These are phyloP conservation scores for Agrochola lychnidis DNA, from an alignment of 2,888 invertebrate species.

Conservation along the genomic window DNA sequence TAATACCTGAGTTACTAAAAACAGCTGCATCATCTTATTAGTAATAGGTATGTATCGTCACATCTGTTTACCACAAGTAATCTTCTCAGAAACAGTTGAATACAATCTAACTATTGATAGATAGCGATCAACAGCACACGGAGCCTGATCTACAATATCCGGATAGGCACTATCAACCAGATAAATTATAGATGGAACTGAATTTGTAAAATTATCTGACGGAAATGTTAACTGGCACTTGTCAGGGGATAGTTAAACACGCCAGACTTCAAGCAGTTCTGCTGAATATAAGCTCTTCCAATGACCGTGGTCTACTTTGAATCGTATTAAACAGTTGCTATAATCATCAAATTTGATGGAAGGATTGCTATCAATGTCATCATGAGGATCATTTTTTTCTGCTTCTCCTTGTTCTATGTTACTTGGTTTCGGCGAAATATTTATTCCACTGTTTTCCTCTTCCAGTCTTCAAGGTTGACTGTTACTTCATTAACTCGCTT, in stretches of 20 bases:
- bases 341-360: neutral
- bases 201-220: neutral
- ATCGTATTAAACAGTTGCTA: neutral
- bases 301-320: neutral
- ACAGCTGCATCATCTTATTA: neutral
- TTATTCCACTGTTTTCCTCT: no score
- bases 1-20: neutral
- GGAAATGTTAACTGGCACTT: neutral
- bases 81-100: constrained; percentile 10
- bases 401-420: neutral
- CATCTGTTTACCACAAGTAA: neutral
- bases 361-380: neutral
- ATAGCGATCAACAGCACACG: neutral
- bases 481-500: no score
- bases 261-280: neutral
- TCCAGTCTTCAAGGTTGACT: neutral
- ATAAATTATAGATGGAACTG: neutral
- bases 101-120: neutral
- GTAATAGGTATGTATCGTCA: neutral
- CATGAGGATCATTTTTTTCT: neutral
- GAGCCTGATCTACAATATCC: neutral
- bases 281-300: neutral
- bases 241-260: neutral
- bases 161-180: neutral
- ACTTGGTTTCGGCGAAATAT: neutral